Evolutionary conservation across 2,888 invertebrate genomes (phyloP).

Genomic region (Aleiodes testaceus): DNA sequence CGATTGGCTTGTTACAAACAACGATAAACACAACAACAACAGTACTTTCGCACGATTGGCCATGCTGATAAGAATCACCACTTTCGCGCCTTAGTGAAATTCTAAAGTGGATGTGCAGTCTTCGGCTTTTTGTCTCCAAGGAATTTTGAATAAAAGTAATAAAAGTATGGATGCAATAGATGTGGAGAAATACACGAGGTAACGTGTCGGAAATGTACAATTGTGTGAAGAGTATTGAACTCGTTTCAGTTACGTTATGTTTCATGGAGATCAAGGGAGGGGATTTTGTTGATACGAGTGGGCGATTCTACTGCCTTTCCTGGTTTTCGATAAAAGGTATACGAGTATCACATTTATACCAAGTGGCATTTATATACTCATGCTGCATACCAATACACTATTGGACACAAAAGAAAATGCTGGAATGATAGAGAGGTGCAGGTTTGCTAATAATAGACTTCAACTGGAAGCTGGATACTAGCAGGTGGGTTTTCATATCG

Average conservation of each 20-base stretch:
- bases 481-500: conserved; percentile 31
- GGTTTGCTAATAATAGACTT: conserved; percentile 38
- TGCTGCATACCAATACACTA: conserved; percentile 7
- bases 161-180: conserved; percentile 4
- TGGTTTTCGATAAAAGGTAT: conserved; percentile 23
- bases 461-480: conserved; percentile 20
- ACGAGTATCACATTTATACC: conserved; percentile 27
- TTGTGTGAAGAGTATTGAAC: not conserved
- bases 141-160: conserved; percentile 1
- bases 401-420: not conserved
- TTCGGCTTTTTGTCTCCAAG: conserved; percentile 21
- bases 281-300: conserved; percentile 22
- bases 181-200: not conserved
- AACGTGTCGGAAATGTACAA: conserved; percentile 5
- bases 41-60: conserved; percentile 42
- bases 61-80: conserved; percentile 40
- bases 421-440: conserved; percentile 39
- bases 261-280: not conserved
- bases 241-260: conserved; percentile 12
- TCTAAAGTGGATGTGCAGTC: conserved; percentile 18
- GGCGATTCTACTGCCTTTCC: conserved; percentile 18
- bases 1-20: conserved; percentile 23
- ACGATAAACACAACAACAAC: conserved; percentile 33
- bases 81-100: conserved; percentile 44
- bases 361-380: conserved; percentile 22